A percentile compares a stretch with the other conserved stretches of the same genome.
Conservation (phyloP, 2,113 vertebrate species). For the Acanthisitta chloris region DNA sequence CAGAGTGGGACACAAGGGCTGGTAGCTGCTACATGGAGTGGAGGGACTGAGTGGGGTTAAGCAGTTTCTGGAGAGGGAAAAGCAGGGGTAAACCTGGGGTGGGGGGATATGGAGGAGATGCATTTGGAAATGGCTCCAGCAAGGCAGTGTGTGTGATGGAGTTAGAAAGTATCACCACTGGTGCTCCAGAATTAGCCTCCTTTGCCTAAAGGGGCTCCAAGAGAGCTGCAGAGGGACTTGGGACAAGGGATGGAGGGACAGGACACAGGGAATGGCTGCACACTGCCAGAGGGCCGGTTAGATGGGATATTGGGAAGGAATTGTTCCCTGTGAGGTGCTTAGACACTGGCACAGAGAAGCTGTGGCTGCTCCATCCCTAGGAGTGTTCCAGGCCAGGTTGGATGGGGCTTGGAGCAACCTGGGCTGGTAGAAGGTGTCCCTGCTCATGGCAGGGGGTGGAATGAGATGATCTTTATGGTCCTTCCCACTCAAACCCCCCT, state of each 20-base stretch:
- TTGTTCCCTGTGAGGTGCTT: background rate
- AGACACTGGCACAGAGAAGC: background rate
- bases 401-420: background rate
- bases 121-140: background rate
- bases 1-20: fast-evolving
- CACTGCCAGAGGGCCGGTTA: background rate
- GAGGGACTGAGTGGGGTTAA: background rate
- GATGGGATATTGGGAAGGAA: background rate
- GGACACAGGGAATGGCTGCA: background rate
- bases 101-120: too few relatives aligned
- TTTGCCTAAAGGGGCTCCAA: background rate
- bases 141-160: background rate
- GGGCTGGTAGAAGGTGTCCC: background rate
- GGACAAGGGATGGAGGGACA: background rate
- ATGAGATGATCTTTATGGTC: background rate
- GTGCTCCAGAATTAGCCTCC: background rate
- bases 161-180: background rate
- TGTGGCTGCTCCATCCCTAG: background rate
- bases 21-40: background rate
- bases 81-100: background rate
- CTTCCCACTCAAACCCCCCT: background rate
- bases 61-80: fast-evolving
- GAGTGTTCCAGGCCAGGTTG: background rate
- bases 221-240: background rate
- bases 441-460: background rate